A percentile compares a stretch with the other conserved stretches of the same genome.
Conservation (phyloP, 2,888 invertebrate genomes). For the Adineta ricciae region DNA sequence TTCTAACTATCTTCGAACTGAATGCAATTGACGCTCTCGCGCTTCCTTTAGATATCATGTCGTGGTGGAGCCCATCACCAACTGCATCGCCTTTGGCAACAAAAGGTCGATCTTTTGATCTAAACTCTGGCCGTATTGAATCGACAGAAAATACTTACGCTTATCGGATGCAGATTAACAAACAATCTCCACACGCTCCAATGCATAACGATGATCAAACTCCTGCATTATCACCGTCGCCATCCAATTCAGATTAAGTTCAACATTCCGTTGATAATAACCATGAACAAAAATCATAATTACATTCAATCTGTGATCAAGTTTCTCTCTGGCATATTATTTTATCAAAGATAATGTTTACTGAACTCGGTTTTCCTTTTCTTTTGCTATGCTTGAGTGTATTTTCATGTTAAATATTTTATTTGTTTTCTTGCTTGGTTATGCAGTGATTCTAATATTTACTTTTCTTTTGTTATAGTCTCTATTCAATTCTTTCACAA, state of each 20-base stretch:
- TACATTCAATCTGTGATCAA: background rate
- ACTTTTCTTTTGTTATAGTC: background rate
- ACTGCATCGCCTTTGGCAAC: constrained; percentile 62
- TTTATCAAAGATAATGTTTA: background rate
- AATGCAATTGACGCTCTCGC: too few species aligned
- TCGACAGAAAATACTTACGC: constrained; percentile 60
- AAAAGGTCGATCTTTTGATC: constrained; percentile 70
- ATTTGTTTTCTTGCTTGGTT: background rate
- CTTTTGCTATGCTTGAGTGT: background rate
- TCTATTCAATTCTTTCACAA: background rate
- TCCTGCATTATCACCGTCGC: too few species aligned
- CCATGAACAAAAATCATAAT: background rate
- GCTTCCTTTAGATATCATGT: background rate
- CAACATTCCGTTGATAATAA: background rate
- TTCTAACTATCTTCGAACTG: too few species aligned
- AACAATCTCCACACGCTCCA: constrained; percentile 33
- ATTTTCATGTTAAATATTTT: background rate
- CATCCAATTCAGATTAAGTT: too few species aligned
- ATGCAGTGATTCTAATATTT: background rate
- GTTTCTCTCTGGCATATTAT: background rate
- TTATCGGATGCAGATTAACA: constrained; percentile 65
- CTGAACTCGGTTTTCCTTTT: background rate
- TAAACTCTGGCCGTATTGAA: constrained; percentile 63
- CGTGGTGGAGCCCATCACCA: constrained; percentile 82
- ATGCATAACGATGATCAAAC: background rate